Conservation (phyloP, 2,113 vertebrate genomes). For the Notechis scutatus region DNA sequence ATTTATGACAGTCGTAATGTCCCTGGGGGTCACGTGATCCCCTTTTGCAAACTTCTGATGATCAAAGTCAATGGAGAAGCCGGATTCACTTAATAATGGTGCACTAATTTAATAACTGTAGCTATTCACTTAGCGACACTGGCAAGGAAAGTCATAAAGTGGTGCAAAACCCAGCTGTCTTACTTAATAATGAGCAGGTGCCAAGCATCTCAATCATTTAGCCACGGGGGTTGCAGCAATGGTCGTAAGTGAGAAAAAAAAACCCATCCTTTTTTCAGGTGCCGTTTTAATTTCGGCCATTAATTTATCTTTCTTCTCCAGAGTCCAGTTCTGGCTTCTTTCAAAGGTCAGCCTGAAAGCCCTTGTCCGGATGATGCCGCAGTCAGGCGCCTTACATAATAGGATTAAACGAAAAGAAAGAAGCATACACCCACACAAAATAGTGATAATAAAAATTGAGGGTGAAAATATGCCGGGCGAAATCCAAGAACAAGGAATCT, state of each 20-base stretch:
- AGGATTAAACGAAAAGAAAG: neutral
- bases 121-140: rapidly evolving
- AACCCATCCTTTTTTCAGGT: neutral
- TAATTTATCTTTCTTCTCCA: neutral
- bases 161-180: neutral
- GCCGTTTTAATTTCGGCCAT: neutral
- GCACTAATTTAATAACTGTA: neutral
- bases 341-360: neutral
- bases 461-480: neutral
- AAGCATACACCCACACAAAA: neutral
- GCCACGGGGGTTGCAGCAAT: neutral
- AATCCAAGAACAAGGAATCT: neutral
- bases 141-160: neutral
- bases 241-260: neutral
- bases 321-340: neutral
- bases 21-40: no score
- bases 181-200: neutral
- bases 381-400: neutral
- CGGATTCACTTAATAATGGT: neutral
- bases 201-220: neutral
- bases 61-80: neutral
- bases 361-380: neutral
- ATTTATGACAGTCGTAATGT: neutral
- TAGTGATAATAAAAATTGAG: neutral
- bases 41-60: neutral